Evolutionary conservation across 1,140 invertebrate genomes (phyloP), one percentile per base, ranked within the genome.

Genomic region (Drosophila varians): DNA sequence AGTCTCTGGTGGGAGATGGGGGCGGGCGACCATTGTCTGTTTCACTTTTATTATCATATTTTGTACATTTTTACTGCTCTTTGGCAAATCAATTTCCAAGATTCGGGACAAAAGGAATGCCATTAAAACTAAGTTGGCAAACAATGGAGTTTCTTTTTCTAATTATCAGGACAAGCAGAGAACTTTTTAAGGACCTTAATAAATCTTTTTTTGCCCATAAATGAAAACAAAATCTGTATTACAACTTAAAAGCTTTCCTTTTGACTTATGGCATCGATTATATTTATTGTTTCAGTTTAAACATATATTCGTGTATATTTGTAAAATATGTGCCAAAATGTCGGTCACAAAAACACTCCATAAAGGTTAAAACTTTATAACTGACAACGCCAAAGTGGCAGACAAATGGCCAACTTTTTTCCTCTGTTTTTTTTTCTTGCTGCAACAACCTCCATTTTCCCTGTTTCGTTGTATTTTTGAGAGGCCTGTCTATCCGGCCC

Each of bases 321-420:
- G 51, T 64, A 19, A 49, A 25, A 18, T 45, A 66, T 74, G 47
- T 53, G 58, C 38, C 43, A 34, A 51, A 52, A 42, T 52, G 21
- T 21, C 21, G 4, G 21, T 21, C 21, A 21, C 21, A 21, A 21
- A 21, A 21, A 46, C 58, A 77, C 71, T 75, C 65, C 62, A 72
- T 72, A 86, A 75, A 75, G 65, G 79, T 62, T 68, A 78, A 74
- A 79, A 78, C 74, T 83, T 84, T 62, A 71, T 74, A 82, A 71
- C 70, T 57, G 53, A 78, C 79, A 75, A 78, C 68, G 64, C 74
- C 61, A 51, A 31, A 74, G 58, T 60, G 62, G 23, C 65, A 58
- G 65, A 78, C 74, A 84, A 83, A 77, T 82, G 78, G 42, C 56
- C 58, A 83, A 78, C 54, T 83, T 83, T 74, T 66, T 72, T 60